Percentiles rank a stretch among this genome's conserved stretches.
Conservation (phyloP, 37 sponge, comb jelly and placozoan species). For the Beroe forskalii region DNA sequence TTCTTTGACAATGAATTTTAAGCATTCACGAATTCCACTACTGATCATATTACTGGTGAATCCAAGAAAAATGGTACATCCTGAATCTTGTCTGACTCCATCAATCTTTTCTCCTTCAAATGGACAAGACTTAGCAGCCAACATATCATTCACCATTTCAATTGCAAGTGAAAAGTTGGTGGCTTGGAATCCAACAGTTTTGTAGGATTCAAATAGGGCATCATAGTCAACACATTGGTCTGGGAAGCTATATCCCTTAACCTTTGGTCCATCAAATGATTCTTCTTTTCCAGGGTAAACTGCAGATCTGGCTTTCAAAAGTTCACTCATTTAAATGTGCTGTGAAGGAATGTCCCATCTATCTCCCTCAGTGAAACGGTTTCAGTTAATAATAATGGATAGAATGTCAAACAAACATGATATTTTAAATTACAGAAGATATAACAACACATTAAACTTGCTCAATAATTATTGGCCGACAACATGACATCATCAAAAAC, state of each 20-base stretch:
- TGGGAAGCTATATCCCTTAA: constrained; percentile 80
- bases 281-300: constrained; percentile 48
- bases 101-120: not conserved
- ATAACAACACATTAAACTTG: too few species aligned
- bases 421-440: too few species aligned
- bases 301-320: not conserved
- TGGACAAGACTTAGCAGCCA: constrained; percentile 28
- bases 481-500: too few species aligned
- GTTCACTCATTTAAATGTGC: not conserved
- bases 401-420: too few species aligned
- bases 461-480: too few species aligned
- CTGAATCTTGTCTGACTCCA: constrained; percentile 72
- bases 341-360: too few species aligned
- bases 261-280: constrained; percentile 58
- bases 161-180: constrained; percentile 93
- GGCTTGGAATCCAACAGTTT: constrained; percentile 92
- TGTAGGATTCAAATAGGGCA: constrained; percentile 78
- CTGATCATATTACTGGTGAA: constrained; percentile 96
- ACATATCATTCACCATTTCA: constrained; percentile 80
- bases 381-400: too few species aligned
- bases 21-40: constrained; percentile 81
- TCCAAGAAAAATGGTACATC: constrained; percentile 98
- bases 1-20: constrained; percentile 86
- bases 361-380: too few species aligned
- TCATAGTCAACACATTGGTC: constrained; percentile 76